Conservation (phyloP, 2,888 invertebrate genomes). For the Aporophyla nigra region DNA sequence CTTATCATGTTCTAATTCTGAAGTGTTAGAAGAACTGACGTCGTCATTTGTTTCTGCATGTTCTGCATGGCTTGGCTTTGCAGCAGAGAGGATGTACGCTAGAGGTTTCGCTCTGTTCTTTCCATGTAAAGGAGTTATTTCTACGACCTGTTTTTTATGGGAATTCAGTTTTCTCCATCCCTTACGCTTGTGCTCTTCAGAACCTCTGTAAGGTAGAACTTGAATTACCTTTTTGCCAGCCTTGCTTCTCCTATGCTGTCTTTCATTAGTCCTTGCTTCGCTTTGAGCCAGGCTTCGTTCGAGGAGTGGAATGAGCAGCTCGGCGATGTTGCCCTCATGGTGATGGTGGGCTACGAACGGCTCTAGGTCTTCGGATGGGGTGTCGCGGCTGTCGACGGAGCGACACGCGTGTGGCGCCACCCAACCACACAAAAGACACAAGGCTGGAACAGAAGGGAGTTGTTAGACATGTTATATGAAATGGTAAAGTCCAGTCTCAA, state of each 20-base stretch:
- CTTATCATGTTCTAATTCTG: conserved; percentile 47
- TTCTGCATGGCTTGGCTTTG: conserved; percentile 40
- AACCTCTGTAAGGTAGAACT: conserved; percentile 45
- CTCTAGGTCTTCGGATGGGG: conserved; percentile 44
- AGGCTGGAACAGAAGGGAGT: conserved; percentile 33
- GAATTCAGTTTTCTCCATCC: conserved; percentile 55
- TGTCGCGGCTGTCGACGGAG: conserved; percentile 43
- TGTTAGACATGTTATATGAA: background rate
- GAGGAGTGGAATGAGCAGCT: conserved; percentile 59
- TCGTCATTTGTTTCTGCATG: conserved; percentile 31
- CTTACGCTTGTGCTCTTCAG: conserved; percentile 48
- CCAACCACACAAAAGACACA: conserved; percentile 56
- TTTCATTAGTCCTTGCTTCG: conserved; percentile 33
- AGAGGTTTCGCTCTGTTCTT: conserved; percentile 62
- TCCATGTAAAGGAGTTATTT: conserved; percentile 59
- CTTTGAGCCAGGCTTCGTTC: conserved; percentile 52
- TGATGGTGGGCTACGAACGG: conserved; percentile 28
- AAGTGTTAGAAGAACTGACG: conserved; percentile 33
- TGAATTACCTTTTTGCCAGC: conserved; percentile 57
- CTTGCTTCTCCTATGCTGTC: background rate
- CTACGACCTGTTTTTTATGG: conserved; percentile 61
- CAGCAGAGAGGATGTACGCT: conserved; percentile 61
- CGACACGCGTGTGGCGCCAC: conserved; percentile 46
- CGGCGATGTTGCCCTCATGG: conserved; percentile 55
- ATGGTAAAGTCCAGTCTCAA: too few relatives aligned